phyloP scores from a whole-genome alignment of 2,113 vertebrate species.

The Uria aalge region DNA sequence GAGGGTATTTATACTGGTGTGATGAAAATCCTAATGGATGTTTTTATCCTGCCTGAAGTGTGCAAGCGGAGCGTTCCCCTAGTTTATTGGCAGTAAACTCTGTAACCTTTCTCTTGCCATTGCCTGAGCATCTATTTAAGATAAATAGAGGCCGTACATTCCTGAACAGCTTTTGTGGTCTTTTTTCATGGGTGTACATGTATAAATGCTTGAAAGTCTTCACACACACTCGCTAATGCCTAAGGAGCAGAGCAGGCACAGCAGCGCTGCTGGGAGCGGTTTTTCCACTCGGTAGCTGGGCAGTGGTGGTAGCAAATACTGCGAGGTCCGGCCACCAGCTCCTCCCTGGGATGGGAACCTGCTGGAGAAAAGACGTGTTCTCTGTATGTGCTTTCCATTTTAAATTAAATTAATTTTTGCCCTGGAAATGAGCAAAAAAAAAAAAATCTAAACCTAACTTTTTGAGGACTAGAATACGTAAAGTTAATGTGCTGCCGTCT shows the following conservation, averaged over 20 bases:
- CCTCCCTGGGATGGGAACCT: neutral
- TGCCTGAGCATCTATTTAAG: slow-evolving; percentile 39
- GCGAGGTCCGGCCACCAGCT: neutral
- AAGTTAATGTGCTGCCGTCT: slow-evolving; percentile 78
- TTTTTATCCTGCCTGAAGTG: slow-evolving; percentile 66
- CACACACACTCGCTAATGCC: neutral
- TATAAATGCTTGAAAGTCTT: neutral
- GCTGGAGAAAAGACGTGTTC: neutral
- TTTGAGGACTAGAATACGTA: slow-evolving; percentile 53
- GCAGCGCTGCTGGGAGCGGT: neutral
- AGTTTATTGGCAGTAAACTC: slow-evolving; percentile 62
- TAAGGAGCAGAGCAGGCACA: neutral
- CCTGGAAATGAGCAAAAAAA: neutral
- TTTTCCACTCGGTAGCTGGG: slow-evolving; percentile 7
- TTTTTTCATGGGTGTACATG: neutral
- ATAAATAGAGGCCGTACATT: slow-evolving; percentile 34
- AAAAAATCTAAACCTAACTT: slow-evolving; percentile 25
- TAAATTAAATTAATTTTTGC: slow-evolving; percentile 20
- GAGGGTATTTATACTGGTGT: slow-evolving; percentile 70
- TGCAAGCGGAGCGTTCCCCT: slow-evolving; percentile 43
- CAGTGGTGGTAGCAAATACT: neutral
- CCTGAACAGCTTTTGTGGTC: neutral
- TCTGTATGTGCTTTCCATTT: slow-evolving; percentile 7
- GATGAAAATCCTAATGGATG: slow-evolving; percentile 72
- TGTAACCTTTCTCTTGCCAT: slow-evolving; percentile 47